Evolutionary conservation across 2,113 vertebrate genomes (phyloP).

Genomic region (Theropithecus gelada): DNA sequence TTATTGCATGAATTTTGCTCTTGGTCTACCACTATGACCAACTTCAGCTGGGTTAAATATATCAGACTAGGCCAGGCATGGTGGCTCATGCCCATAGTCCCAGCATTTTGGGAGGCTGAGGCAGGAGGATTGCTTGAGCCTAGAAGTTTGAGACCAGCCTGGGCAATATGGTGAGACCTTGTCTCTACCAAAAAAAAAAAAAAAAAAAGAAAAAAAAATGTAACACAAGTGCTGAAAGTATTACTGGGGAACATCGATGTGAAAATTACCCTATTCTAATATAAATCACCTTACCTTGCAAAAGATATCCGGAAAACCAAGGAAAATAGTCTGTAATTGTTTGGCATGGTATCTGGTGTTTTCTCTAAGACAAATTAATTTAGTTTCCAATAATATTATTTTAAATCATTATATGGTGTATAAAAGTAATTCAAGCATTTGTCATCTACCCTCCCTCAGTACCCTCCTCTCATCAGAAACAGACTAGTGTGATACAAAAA

Average conservation of each 20-base stretch:
- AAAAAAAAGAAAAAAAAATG: too few relatives aligned
- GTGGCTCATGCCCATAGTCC: too few relatives aligned
- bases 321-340: neutral
- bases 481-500: neutral
- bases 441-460: neutral
- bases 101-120: too few relatives aligned
- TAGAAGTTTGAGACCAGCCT: too few relatives aligned
- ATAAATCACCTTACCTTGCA: neutral
- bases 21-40: neutral
- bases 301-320: conserved; percentile 9
- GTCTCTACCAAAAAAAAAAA: too few relatives aligned
- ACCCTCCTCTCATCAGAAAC: neutral
- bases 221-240: neutral
- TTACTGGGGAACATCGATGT: neutral
- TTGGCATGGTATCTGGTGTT: neutral
- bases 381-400: neutral
- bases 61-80: neutral
- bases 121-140: too few relatives aligned
- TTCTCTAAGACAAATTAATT: conserved; percentile 10
- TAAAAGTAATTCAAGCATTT: neutral
- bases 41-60: neutral
- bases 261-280: neutral
- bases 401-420: neutral
- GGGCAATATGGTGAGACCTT: too few relatives aligned
- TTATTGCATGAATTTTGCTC: neutral